A percentile compares a stretch with the other conserved stretches of the same genome.
phyloP scores from a whole-genome alignment of 30 jellyfish, hydroid and myxozoan species.

The Turritopsis dohrnii region DNA sequence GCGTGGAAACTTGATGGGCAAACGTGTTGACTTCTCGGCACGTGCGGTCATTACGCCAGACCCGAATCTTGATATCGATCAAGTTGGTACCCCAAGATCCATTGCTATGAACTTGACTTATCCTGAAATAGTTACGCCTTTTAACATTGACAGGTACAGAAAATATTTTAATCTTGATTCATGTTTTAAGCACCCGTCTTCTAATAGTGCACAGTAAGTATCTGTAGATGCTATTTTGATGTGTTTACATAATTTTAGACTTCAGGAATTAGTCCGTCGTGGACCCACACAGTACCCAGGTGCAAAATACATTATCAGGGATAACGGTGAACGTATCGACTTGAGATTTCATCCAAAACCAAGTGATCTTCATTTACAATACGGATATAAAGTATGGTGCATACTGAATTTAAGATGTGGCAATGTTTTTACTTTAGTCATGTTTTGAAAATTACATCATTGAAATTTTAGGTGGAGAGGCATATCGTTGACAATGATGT shows the following conservation, averaged over 20 bases:
- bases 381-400: conserved; percentile 65
- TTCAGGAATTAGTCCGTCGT: conserved; percentile 88
- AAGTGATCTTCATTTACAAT: conserved; percentile 95
- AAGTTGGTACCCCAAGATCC: conserved; percentile 99
- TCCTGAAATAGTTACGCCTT: conserved; percentile 99
- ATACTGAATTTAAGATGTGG: background rate
- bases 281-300: conserved; percentile 99
- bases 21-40: conserved; percentile 98
- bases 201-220: background rate
- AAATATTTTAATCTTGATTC: too few species aligned
- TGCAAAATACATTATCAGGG: conserved; percentile 96
- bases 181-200: background rate
- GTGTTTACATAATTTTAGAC: too few species aligned
- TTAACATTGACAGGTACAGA: conserved; percentile 93
- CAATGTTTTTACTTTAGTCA: background rate
- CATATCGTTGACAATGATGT: conserved; percentile 95
- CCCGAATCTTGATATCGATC: conserved; percentile 98
- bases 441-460: background rate
- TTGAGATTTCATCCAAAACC: conserved; percentile 87
- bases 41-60: conserved; percentile 99
- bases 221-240: background rate
- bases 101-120: conserved; percentile 98
- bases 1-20: conserved; percentile 99
- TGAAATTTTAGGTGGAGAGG: conserved; percentile 65
- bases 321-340: conserved; percentile 94